Percentiles rank a stretch among this genome's conserved stretches.
Evolutionary conservation across 2,888 invertebrate genomes (phyloP).

Genomic region (Portevinia maculata): DNA sequence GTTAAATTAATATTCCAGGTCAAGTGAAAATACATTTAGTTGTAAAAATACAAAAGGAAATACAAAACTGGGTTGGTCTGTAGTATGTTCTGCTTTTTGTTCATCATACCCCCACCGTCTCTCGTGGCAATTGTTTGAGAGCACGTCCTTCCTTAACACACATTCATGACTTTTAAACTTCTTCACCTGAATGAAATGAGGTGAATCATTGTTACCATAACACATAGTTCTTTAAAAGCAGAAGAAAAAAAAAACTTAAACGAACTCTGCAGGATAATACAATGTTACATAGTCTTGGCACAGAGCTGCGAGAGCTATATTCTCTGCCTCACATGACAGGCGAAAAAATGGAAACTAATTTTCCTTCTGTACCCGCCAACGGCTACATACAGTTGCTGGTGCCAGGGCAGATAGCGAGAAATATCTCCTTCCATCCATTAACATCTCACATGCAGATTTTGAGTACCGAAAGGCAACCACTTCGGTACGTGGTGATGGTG

Average conservation of each 20-base stretch:
- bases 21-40: slow-evolving; percentile 74
- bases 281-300: slow-evolving; percentile 52
- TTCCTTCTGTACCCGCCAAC: slow-evolving; percentile 32
- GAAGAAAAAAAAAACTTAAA: slow-evolving; percentile 10
- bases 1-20: slow-evolving; percentile 75
- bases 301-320: slow-evolving; percentile 10
- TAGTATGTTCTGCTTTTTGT: slow-evolving; percentile 19
- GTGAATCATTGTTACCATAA: slow-evolving; percentile 70
- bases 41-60: slow-evolving; percentile 64
- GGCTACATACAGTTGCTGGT: slow-evolving; percentile 30
- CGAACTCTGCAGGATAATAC: slow-evolving; percentile 51
- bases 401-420: slow-evolving; percentile 24
- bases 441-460: slow-evolving; percentile 73
- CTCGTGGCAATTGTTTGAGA: slow-evolving; percentile 45
- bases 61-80: slow-evolving; percentile 44
- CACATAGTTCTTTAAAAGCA: slow-evolving; percentile 12
- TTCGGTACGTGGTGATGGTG: slow-evolving; percentile 19
- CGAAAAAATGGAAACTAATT: slow-evolving; percentile 49
- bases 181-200: slow-evolving; percentile 66
- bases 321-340: slow-evolving; percentile 1
- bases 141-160: slow-evolving; percentile 59
- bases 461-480: slow-evolving; percentile 57
- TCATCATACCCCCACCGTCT: neutral
- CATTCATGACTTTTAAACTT: slow-evolving; percentile 59
- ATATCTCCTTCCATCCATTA: slow-evolving; percentile 66